phyloP scores from a whole-genome alignment of 2,888 invertebrate species.

The Stenodema calcarata region DNA sequence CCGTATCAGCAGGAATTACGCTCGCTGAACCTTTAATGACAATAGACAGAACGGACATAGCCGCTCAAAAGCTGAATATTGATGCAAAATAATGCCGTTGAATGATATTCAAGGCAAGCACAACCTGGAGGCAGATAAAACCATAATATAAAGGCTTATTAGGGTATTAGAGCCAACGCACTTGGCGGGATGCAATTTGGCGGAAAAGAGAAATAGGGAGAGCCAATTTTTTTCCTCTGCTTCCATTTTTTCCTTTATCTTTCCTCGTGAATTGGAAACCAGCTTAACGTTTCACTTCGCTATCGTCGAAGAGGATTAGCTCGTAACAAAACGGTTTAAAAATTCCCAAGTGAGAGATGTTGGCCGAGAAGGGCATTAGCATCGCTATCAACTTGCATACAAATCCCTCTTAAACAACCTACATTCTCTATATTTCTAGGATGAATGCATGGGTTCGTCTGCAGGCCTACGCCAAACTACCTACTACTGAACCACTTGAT shows the following conservation, averaged over 20 bases:
- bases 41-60: background rate
- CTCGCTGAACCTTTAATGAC: background rate
- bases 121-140: background rate
- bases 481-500: no score
- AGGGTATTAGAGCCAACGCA: background rate
- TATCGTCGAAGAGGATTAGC: background rate
- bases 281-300: background rate
- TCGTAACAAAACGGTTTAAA: background rate
- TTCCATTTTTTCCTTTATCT: background rate
- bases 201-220: background rate
- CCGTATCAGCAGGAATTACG: background rate
- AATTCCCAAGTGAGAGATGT: background rate
- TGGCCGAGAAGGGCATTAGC: background rate
- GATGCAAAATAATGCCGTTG: background rate
- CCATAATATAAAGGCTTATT: constrained; percentile 9
- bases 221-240: background rate
- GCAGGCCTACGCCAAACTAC: no score
- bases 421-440: background rate
- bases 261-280: background rate
- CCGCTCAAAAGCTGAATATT: background rate
- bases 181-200: background rate
- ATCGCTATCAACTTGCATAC: background rate
- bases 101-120: background rate
- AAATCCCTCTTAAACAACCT: background rate
- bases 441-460: no score